Percentiles rank a stretch among this genome's conserved stretches.
Evolutionary conservation across 2,113 vertebrate genomes (phyloP).

Genomic region (Sitta europaea): DNA sequence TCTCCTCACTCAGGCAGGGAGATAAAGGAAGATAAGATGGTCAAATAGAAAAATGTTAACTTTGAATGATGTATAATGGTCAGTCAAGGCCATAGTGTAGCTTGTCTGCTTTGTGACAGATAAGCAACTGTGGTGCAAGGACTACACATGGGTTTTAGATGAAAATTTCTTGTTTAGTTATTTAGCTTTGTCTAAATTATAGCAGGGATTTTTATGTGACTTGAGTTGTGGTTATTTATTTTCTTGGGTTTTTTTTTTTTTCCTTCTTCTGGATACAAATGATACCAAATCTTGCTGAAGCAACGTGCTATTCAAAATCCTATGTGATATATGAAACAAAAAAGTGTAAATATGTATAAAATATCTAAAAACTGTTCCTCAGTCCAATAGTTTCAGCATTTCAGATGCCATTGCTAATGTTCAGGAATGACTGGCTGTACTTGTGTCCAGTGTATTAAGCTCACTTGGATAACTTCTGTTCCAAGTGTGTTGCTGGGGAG

Average conservation of each 20-base stretch:
- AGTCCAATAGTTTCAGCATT: background rate
- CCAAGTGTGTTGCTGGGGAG: background rate
- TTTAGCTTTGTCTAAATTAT: slow-evolving; percentile 15
- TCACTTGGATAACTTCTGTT: background rate
- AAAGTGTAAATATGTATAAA: background rate
- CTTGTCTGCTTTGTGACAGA: slow-evolving; percentile 73
- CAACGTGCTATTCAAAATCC: background rate
- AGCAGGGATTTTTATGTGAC: background rate
- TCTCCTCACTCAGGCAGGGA: background rate
- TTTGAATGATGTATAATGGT: slow-evolving; percentile 59
- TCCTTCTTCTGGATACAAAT: background rate
- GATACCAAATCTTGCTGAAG: background rate
- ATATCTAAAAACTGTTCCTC: background rate
- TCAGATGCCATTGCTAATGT: background rate
- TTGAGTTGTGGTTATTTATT: background rate
- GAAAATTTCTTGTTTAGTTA: background rate
- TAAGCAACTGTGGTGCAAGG: slow-evolving; percentile 81
- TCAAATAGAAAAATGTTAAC: slow-evolving; percentile 53
- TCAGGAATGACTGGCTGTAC: background rate
- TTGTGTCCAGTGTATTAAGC: background rate
- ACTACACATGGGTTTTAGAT: slow-evolving; percentile 59
- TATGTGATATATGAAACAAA: background rate
- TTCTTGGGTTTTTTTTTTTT: background rate
- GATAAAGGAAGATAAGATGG: slow-evolving; percentile 42
- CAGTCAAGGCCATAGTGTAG: slow-evolving; percentile 78